Evolutionary conservation across 2,797 vertebrate genomes (phyloP), one percentile per base, ranked within the genome.

Genomic region (Sus cebifrons): DNA sequence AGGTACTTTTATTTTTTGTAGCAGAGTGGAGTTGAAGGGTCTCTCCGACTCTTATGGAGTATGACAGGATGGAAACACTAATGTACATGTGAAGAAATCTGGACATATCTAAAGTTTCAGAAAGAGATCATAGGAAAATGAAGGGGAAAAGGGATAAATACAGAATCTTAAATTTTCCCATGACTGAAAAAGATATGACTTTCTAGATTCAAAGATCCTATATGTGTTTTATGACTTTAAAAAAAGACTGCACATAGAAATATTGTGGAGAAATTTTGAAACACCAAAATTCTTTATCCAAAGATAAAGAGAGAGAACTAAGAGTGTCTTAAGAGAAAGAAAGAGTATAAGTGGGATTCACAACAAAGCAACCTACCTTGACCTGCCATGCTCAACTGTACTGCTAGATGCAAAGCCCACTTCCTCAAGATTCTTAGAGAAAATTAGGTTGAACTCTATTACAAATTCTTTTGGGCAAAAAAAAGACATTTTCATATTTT

Each of bases 401-500:
- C 68, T 7, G 23, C 2, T 70, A 32, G 4, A 6, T 74, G 3
- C 6, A 74, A 79, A 17, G 5, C 3, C 5, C 4, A 58, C 27
- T 87, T 71, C 16, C 13, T 60, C 15, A 77, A 20, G 9, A 27
- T 83, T 75, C 15, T 65, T 73, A 40, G 32, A 18, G 21, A 77
- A 94, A 94, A 89, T 23, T 74, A 49, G 49, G 4, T 73, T 54
- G 20, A 91, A 83, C 16, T 74, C 3, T 64, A 58, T 71, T 81
- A 44, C 75, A 96, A 65, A 65, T 18, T 79, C 52, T 94, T 92
- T 79, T 40, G 49, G 58, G 15, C 0, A 23, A 92, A 78, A 94
- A 67, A 93, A 83, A 96, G 17, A 87, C 12, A 87, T 92, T 92
- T 86, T 65, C 6, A 10, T 9, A 27, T 49, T 82, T 82, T 71